Evolutionary conservation across 2,888 invertebrate genomes (phyloP).

Genomic region (Lasius platythorax): DNA sequence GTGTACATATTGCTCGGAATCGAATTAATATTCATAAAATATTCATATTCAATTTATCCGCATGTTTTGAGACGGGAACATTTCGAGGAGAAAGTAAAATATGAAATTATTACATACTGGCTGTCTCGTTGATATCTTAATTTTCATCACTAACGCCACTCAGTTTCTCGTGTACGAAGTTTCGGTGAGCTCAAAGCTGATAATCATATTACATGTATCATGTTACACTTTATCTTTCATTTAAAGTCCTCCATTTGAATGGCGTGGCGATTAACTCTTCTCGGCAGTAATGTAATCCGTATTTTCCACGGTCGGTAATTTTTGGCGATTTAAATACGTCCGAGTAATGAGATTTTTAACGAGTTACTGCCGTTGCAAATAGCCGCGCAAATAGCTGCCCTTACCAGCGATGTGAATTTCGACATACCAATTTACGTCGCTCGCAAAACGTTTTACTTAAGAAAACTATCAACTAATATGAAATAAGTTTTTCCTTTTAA

Average conservation of each 20-base stretch:
- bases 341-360: slow-evolving; percentile 51
- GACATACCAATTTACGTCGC: slow-evolving; percentile 21
- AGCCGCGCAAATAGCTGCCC: neutral
- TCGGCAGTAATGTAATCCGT: slow-evolving; percentile 16
- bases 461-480: slow-evolving; percentile 2
- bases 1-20: neutral
- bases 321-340: slow-evolving; percentile 42
- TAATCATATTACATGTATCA: slow-evolving; percentile 26
- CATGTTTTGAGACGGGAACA: neutral
- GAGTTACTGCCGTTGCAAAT: slow-evolving; percentile 22
- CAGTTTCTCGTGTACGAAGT: neutral
- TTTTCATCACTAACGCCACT: slow-evolving; percentile 1
- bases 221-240: slow-evolving; percentile 24
- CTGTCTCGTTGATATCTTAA: neutral
- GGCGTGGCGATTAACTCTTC: slow-evolving; percentile 32
- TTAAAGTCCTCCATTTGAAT: slow-evolving; percentile 26
- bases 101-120: neutral
- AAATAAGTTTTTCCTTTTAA: neutral
- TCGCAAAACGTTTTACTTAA: neutral
- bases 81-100: neutral
- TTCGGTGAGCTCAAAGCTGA: neutral
- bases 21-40: neutral
- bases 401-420: slow-evolving; percentile 4
- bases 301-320: slow-evolving; percentile 35
- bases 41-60: neutral